Percentiles rank a stretch among this genome's conserved stretches.
phyloP scores from a whole-genome alignment of 1,140 invertebrate species.

The Pygmarrhopalites habei region DNA sequence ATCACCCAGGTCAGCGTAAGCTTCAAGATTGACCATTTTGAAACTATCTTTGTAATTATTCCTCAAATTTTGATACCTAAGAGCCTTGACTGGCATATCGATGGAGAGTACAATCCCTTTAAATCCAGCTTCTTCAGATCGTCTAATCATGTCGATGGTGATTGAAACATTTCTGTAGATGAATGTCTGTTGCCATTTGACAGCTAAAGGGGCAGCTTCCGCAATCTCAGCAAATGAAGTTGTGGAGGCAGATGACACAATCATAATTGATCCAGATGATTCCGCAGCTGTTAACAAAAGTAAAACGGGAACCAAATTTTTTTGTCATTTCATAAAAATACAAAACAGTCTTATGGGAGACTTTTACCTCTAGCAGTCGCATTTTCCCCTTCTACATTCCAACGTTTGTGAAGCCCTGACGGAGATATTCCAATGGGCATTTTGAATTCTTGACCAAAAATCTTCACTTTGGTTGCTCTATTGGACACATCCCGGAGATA shows the following conservation, averaged over 20 bases:
- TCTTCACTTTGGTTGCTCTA: slow-evolving; percentile 54
- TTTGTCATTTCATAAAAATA: too few relatives aligned
- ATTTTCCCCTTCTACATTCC: slow-evolving; percentile 78
- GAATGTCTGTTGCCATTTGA: slow-evolving; percentile 49
- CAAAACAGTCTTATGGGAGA: too few relatives aligned
- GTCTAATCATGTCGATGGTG: slow-evolving; percentile 56
- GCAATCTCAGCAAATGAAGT: slow-evolving; percentile 49
- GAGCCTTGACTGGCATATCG: slow-evolving; percentile 77
- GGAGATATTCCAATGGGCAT: slow-evolving; percentile 83
- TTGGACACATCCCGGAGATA: slow-evolving; percentile 67
- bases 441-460: slow-evolving; percentile 59
- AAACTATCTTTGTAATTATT: slow-evolving; percentile 42
- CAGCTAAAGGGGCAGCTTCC: slow-evolving; percentile 40
- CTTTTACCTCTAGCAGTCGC: slow-evolving; percentile 69
- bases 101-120: slow-evolving; percentile 80
- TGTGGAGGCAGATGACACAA: slow-evolving; percentile 50
- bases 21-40: not conserved
- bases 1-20: not conserved
- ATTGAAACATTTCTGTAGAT: slow-evolving; percentile 42
- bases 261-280: slow-evolving; percentile 44
- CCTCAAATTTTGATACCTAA: slow-evolving; percentile 65
- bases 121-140: slow-evolving; percentile 74
- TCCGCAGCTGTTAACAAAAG: slow-evolving; percentile 47
- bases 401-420: slow-evolving; percentile 88
- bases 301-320: slow-evolving; percentile 27